Percentiles rank a stretch among this genome's conserved stretches.
Evolutionary conservation across 1,140 invertebrate genomes (phyloP).

Genomic region (Triops cancriformis): DNA sequence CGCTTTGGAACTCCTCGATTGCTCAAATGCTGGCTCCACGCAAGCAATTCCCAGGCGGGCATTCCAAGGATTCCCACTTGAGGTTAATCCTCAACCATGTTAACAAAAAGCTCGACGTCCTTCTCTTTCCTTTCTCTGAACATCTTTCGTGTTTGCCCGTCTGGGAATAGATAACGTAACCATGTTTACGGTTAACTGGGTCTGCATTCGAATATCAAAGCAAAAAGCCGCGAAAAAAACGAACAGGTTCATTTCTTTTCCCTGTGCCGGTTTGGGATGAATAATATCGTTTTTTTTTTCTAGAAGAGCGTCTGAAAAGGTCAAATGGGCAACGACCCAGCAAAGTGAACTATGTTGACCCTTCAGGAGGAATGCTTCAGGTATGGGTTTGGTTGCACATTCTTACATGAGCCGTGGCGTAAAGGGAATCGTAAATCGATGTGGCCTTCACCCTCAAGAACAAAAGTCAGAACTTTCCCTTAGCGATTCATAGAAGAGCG

Average conservation of each 20-base stretch:
- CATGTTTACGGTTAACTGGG: not conserved
- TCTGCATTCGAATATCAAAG: not conserved
- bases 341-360: not conserved
- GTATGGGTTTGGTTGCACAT: not conserved
- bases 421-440: not conserved
- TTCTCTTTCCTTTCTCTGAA: not conserved
- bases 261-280: not conserved
- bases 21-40: not conserved
- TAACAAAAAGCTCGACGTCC: not conserved
- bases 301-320: not conserved
- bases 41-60: not conserved
- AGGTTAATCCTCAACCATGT: not conserved
- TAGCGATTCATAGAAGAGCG: not conserved
- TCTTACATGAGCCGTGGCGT: not conserved
- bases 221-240: not conserved
- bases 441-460: not conserved
- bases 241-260: not conserved
- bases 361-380: not conserved
- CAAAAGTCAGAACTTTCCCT: not conserved
- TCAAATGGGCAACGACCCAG: not conserved
- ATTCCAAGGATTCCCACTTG: not conserved
- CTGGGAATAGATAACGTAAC: not conserved
- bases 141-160: not conserved
- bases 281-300: not conserved
- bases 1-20: not conserved